These are phyloP conservation scores for Ricordea florida DNA, from an alignment of 92 coral and sea anemone species.

Conservation along the genomic window DNA sequence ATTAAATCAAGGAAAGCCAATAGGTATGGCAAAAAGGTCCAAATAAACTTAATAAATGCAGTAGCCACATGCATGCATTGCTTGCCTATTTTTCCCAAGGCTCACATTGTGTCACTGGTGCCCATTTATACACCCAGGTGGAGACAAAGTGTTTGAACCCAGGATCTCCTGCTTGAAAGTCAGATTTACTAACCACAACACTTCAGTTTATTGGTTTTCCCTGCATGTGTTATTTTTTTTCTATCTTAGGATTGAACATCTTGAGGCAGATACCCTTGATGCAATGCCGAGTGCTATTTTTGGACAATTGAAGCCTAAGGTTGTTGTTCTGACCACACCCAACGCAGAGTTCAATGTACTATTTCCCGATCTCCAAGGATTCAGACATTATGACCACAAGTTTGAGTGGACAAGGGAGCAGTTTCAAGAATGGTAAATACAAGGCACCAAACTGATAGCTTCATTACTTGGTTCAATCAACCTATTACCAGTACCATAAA, in stretches of 20 bases:
- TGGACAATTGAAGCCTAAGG: conserved; percentile 95
- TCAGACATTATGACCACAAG: conserved; percentile 98
- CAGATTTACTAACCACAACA: neutral
- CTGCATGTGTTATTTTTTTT: neutral
- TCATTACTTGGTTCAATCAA: neutral
- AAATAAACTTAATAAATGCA: too few relatives aligned
- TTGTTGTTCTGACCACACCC: conserved; percentile 97
- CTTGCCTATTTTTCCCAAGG: too few relatives aligned
- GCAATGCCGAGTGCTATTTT: conserved; percentile 84
- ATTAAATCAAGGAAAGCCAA: too few relatives aligned
- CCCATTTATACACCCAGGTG: too few relatives aligned
- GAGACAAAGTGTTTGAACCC: neutral
- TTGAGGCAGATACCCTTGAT: conserved; percentile 69
- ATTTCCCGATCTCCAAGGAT: conserved; percentile 83
- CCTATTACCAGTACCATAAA: neutral
- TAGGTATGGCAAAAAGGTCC: too few relatives aligned
- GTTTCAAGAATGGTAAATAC: conserved; percentile 85
- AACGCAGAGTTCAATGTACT: conserved; percentile 96
- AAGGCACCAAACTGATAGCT: neutral
- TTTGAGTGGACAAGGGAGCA: conserved; percentile 99
- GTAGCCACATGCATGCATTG: too few relatives aligned
- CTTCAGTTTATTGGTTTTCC: neutral
- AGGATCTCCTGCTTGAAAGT: too few relatives aligned
- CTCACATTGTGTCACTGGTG: too few relatives aligned
- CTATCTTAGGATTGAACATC: conserved; percentile 81